Evolutionary conservation across 1,140 invertebrate species (phyloP), one percentile per base, ranked within the genome.

Genomic region (Polypedilum pembai): DNA sequence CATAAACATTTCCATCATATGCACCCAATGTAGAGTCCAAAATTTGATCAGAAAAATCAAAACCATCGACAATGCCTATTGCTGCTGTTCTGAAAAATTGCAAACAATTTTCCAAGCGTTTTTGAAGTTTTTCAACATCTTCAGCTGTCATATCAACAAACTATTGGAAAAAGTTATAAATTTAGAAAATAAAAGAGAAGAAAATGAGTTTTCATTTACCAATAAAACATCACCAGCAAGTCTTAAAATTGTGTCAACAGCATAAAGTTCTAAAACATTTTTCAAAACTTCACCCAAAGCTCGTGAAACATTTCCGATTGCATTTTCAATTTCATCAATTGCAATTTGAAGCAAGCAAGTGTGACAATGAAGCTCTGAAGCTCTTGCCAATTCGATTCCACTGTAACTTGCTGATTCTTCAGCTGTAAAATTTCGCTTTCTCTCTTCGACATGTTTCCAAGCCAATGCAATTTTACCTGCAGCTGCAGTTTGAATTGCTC

Each of bases 1-100:
- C 89, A 81, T 98, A 98, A 1, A 96, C 95, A 76, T 93, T 88
- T 2, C 96, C 95, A 83, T 98, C 95, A 79, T 91, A 95, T 8
- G 91, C 87, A 1, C 96, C 95, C 1, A 98, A 81, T 0, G 92
- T 88, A 8, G 94, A 97, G 18, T 86, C 84, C 10, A 98, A 82
- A 45, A 94, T 87, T 76, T 90, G 87, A 81, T 98, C 95, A 40
- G 88, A 85, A 66, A 95, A 87, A 82, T 96, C 94, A 78, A 97
- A 98, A 5, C 92, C 89, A 81, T 98, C 95, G 0, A 97, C 95
- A 8, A 98, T 83, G 7, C 90, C 88, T 0, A 98, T 90, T n/a
- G 93, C 94, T 87, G 40, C 98, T 85, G 1, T 84, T 79, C 3
- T 81, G 80, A 40, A 98, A 82, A 21, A 93, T 82, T 21, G 87